Conservation (phyloP, 2,797 vertebrate genomes). For the Gymnoscopelus braueri region DNA sequence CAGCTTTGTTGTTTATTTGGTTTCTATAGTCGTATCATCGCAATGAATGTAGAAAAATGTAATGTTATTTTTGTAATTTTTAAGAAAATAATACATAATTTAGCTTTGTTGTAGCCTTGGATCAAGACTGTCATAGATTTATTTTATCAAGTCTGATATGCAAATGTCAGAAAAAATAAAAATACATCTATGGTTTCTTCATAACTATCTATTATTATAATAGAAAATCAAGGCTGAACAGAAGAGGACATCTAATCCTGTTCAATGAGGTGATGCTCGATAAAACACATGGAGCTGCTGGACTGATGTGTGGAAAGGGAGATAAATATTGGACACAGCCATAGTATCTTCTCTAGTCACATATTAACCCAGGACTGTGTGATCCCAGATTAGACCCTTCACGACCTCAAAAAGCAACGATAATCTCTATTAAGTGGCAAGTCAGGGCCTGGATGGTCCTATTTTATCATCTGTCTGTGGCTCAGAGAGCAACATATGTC, state of each 20-base stretch:
- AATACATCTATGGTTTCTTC: slow-evolving; percentile 43
- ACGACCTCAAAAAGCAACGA: slow-evolving; percentile 5
- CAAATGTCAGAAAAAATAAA: too few species aligned
- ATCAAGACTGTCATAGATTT: too few species aligned
- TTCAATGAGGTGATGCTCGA: slow-evolving; percentile 7
- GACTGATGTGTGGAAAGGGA: neutral
- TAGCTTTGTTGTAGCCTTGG: too few species aligned
- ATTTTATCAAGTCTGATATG: too few species aligned
- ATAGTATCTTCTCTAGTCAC: neutral
- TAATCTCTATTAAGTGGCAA: slow-evolving; percentile 25
- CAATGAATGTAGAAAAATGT: too few species aligned
- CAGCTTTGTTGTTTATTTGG: neutral
- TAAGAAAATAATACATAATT: too few species aligned
- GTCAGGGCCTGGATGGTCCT: neutral
- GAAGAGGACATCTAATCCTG: slow-evolving; percentile 21
- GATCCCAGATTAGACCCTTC: slow-evolving; percentile 38
- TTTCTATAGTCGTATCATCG: too few species aligned
- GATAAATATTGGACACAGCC: neutral
- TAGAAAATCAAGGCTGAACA: neutral
- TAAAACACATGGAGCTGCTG: slow-evolving; percentile 40
- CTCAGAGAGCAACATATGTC: slow-evolving; percentile 8
- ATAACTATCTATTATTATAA: slow-evolving; percentile 51
- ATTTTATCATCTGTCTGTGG: slow-evolving; percentile 1
- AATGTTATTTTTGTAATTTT: too few species aligned
- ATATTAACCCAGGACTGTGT: slow-evolving; percentile 2